Percentiles rank a stretch among this genome's conserved stretches.
Conservation (phyloP, 2,797 vertebrate species). For the Adrianichthys oophorus region DNA sequence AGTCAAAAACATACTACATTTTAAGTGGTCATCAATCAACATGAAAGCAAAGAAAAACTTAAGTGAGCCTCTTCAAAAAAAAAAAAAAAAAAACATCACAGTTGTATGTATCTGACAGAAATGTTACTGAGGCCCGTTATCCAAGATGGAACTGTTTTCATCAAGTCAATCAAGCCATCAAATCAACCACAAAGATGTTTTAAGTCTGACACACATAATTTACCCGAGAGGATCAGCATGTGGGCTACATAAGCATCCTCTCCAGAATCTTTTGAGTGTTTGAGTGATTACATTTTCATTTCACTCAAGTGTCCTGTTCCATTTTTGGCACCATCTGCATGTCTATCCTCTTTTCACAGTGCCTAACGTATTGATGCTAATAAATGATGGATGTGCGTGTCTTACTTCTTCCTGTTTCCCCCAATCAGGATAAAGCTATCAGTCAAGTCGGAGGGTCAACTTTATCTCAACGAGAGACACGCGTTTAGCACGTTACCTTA, state of each 20-base stretch:
- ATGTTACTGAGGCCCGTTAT: constrained; percentile 44
- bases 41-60: constrained; percentile 31
- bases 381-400: constrained; percentile 69
- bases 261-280: constrained; percentile 59
- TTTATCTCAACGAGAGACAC: constrained; percentile 70
- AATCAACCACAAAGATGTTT: constrained; percentile 66
- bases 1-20: constrained; percentile 21
- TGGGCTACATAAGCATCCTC: constrained; percentile 65
- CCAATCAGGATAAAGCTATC: constrained; percentile 60
- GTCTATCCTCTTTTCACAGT: constrained; percentile 49
- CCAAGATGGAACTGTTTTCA: constrained; percentile 58
- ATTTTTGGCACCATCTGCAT: constrained; percentile 64
- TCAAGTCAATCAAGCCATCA: constrained; percentile 68
- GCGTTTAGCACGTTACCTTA: constrained; percentile 80
- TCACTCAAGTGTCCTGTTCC: constrained; percentile 61
- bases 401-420: constrained; percentile 49
- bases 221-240: constrained; percentile 62
- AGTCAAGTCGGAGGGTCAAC: constrained; percentile 64
- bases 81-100: background rate
- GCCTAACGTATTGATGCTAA: constrained; percentile 69
- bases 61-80: constrained; percentile 19
- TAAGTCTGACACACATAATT: constrained; percentile 62
- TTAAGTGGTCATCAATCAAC: constrained; percentile 55
- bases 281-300: constrained; percentile 75
- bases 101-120: constrained; percentile 36